These are phyloP conservation scores for Loriculus beryllinus DNA, from an alignment of 2,797 vertebrate species.

Conservation along the genomic window DNA sequence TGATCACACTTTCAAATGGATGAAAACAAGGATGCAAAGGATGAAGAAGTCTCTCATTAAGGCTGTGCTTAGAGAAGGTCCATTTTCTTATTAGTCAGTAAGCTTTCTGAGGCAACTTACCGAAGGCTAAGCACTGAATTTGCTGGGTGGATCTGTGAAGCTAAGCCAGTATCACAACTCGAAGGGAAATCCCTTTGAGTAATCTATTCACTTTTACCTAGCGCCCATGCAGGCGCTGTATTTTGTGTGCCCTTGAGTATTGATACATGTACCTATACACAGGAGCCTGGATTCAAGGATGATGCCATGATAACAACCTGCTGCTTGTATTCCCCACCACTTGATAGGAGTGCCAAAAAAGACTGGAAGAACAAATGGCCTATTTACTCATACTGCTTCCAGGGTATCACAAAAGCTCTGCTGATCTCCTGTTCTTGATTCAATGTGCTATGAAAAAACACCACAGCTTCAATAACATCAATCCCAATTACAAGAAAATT, in stretches of 20 bases:
- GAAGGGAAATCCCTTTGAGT: background rate
- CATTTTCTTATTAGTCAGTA: background rate
- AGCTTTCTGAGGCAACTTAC: background rate
- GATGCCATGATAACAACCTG: background rate
- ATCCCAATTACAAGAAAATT: background rate
- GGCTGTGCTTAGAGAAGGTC: background rate
- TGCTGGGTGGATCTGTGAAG: background rate
- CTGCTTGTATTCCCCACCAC: background rate
- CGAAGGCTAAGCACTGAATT: background rate
- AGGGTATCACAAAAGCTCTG: background rate
- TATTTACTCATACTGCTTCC: background rate
- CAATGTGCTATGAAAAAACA: background rate
- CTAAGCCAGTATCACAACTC: background rate
- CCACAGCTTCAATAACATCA: background rate
- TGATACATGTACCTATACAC: fast-evolving
- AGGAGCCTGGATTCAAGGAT: background rate
- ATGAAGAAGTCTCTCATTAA: background rate
- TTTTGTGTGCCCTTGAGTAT: background rate
- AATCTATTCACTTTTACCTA: background rate
- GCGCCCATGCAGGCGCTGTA: fast-evolving
- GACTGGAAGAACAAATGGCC: background rate
- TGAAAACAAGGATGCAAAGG: background rate
- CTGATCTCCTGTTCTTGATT: background rate
- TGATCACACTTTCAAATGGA: background rate
- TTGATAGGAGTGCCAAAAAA: background rate